A percentile compares a stretch with the other conserved stretches of the same genome.
These are phyloP conservation scores for Desmophyllum pertusum DNA, from an alignment of 92 coral and sea anemone species.

Conservation along the genomic window DNA sequence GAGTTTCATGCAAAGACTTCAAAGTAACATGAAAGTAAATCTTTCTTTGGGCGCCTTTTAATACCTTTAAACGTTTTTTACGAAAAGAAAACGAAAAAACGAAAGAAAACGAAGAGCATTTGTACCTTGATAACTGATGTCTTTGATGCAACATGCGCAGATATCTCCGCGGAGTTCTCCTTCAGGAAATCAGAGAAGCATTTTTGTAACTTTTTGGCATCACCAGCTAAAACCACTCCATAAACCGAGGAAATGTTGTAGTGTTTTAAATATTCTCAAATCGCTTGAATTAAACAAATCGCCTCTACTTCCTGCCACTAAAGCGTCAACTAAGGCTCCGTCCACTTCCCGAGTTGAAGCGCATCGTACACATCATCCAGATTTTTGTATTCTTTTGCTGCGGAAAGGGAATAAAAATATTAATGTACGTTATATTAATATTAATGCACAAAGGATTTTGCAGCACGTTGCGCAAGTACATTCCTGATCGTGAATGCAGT, in stretches of 20 bases:
- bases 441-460: too few species aligned
- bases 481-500: too few species aligned
- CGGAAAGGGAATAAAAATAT: neutral
- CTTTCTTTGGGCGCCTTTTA: neutral
- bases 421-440: too few species aligned
- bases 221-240: constrained; percentile 87
- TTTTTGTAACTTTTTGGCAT: constrained; percentile 66
- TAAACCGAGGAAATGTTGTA: constrained; percentile 59
- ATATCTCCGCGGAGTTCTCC: constrained; percentile 45
- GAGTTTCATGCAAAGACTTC: too few species aligned
- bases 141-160: constrained; percentile 18
- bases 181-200: constrained; percentile 67
- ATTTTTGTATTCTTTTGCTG: constrained; percentile 63
- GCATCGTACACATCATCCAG: constrained; percentile 72
- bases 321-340: constrained; percentile 72
- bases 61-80: neutral
- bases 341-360: constrained; percentile 62
- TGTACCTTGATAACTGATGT: constrained; percentile 11
- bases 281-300: constrained; percentile 70
- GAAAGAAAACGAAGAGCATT: too few species aligned
- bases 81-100: too few species aligned
- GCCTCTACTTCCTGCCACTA: constrained; percentile 67
- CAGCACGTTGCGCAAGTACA: too few species aligned
- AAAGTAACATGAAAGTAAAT: too few species aligned
- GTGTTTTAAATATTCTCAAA: constrained; percentile 56